These are phyloP conservation scores for Ophraella communa DNA, from an alignment of 2,888 invertebrate genomes.

Conservation along the genomic window DNA sequence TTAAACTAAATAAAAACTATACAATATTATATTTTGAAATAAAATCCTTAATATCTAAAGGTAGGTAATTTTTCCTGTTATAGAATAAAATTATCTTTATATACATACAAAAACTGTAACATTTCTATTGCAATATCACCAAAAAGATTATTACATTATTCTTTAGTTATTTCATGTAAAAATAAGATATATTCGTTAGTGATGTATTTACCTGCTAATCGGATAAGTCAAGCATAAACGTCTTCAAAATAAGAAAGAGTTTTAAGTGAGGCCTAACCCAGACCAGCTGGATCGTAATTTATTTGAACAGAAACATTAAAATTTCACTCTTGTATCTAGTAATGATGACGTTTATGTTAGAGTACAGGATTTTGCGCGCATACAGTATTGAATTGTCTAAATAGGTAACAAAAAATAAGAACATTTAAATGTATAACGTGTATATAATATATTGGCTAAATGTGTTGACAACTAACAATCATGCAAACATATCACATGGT, in stretches of 20 bases:
- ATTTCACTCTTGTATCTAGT: neutral
- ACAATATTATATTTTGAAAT: constrained; percentile 52
- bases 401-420: constrained; percentile 37
- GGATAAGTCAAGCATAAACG: constrained; percentile 21
- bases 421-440: constrained; percentile 45
- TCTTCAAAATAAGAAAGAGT: neutral
- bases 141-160: constrained; percentile 34
- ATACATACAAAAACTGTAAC: constrained; percentile 51
- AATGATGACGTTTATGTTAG: neutral
- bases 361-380: constrained; percentile 12
- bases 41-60: constrained; percentile 48
- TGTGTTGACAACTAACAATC: constrained; percentile 44
- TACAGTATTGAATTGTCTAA: constrained; percentile 15
- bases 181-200: constrained; percentile 21
- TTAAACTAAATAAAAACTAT: constrained; percentile 55
- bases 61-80: constrained; percentile 47
- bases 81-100: constrained; percentile 49
- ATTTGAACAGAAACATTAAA: neutral
- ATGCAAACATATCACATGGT: constrained; percentile 52
- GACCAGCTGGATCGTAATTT: neutral
- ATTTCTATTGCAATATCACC: constrained; percentile 50
- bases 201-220: constrained; percentile 36
- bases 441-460: constrained; percentile 36
- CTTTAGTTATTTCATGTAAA: constrained; percentile 21
- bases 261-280: too few species aligned